Evolutionary conservation across 2,113 vertebrate species (phyloP), one percentile per base, ranked within the genome.

Genomic region (Sceloporus tristichus): DNA sequence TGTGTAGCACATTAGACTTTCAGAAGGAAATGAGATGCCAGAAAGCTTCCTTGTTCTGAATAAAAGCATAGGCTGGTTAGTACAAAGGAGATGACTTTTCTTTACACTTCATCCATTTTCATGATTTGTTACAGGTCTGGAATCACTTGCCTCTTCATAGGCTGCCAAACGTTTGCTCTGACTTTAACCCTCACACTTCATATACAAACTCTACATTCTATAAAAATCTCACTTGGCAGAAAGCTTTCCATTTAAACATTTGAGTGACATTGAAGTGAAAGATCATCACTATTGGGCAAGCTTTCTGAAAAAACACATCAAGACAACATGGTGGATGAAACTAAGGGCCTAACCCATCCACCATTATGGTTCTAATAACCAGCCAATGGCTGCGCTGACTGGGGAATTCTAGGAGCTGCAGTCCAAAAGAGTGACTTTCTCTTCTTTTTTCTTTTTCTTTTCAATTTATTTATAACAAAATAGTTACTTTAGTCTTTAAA

Each of bases 251-350:
- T 89, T 88, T 68, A 89, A 94, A 85, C 79, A 18, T 88, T 92
- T 94, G 94, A 95, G 92, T 94, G 93, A 92, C 90, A 91, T 86
- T 48, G 16, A 91, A 95, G 94, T 94, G 93, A 95, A 94, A 93
- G 73, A 94, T 66, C 78, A 83, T 66, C 78, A 85, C 91, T 90
- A 94, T 87, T 90, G 93, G 90, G 91, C 90, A 89, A 84, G 89
- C 65, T 89, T 93, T 95, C 10, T 18, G 14, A n/a, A 42, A 6
- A 16, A 53, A 23, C 9, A 19, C 40, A 54, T 27, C 5, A 34
- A 16, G 9, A 0, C 27, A 7, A 16, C 9, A 14, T 70, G 38
- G 21, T 42, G 80, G 80, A 34, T 80, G 29, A 80, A 19, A 21
- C 14, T 21, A 14, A 42, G 56, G 29, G 2, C 9, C 38, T 29